Percentiles rank a stretch among this genome's conserved stretches.
These are phyloP conservation scores for Macrobrachium rosenbergii DNA, from an alignment of 1,140 invertebrate genomes.

Conservation along the genomic window DNA sequence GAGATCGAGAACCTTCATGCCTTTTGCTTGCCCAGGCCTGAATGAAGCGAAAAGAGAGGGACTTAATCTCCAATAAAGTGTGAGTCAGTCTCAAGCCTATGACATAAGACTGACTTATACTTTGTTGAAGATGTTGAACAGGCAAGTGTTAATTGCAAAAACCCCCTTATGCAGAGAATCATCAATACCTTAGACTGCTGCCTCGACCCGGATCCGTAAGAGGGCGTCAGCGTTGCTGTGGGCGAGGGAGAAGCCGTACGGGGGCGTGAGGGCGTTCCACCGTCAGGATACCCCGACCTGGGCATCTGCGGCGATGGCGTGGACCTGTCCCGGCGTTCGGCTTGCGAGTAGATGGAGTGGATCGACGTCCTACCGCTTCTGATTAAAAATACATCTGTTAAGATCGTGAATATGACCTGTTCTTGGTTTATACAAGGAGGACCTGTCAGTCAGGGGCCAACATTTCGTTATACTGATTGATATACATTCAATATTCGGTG, in stretches of 20 bases:
- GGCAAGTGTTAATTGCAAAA: background rate
- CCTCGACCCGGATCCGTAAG: constrained; percentile 19
- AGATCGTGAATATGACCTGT: background rate
- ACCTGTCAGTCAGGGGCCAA: no score
- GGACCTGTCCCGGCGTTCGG: constrained; percentile 53
- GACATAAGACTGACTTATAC: background rate
- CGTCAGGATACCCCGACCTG: background rate
- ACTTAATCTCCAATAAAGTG: no score
- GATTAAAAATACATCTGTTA: background rate
- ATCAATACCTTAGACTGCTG: constrained; percentile 32
- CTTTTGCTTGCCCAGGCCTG: no score
- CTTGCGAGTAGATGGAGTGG: constrained; percentile 61
- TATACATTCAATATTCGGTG: no score
- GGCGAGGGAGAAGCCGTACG: constrained; percentile 30
- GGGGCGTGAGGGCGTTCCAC: background rate
- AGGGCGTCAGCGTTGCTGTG: constrained; percentile 33
- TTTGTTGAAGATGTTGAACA: background rate
- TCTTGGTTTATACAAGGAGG: background rate
- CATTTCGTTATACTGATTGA: no score
- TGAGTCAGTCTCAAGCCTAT: no score
- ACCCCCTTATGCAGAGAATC: no score
- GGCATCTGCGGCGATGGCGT: constrained; percentile 60
- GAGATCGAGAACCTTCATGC: no score
- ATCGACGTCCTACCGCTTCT: constrained; percentile 56
- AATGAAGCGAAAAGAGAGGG: no score